Evolutionary conservation across 2,888 invertebrate genomes (phyloP).

Genomic region (Watsonalla binaria): DNA sequence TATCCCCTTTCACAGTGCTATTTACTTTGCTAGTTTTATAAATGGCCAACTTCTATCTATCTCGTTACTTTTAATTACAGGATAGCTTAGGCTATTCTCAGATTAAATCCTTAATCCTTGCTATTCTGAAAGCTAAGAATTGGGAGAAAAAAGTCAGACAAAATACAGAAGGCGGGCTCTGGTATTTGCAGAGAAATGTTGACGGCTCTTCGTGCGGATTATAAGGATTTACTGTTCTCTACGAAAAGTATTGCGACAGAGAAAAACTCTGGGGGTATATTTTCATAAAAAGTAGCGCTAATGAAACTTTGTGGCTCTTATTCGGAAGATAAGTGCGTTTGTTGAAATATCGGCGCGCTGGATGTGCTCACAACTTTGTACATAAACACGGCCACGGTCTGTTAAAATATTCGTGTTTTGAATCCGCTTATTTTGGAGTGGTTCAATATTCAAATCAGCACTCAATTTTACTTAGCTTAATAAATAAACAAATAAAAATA

Average conservation of each 20-base stretch:
- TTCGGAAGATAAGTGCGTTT: neutral
- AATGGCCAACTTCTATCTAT: too few relatives aligned
- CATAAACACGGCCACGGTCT: too few relatives aligned
- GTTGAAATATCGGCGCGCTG: neutral
- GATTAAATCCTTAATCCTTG: conserved; percentile 18
- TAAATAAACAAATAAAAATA: neutral
- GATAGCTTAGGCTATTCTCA: too few relatives aligned
- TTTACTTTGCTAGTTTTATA: too few relatives aligned
- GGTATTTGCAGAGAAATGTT: conserved; percentile 38
- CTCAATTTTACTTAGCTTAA: too few relatives aligned
- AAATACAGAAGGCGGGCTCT: conserved; percentile 28
- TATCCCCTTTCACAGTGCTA: too few relatives aligned
- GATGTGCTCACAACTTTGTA: neutral
- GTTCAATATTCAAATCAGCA: too few relatives aligned
- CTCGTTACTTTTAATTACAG: too few relatives aligned
- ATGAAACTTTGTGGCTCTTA: conserved; percentile 3
- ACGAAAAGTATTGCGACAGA: conserved; percentile 23
- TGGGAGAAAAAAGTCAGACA: conserved; percentile 22
- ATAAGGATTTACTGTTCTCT: conserved; percentile 37
- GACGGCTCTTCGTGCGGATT: conserved; percentile 36
- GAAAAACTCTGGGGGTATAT: conserved; percentile 5
- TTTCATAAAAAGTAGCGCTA: conserved; percentile 5
- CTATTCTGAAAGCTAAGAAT: conserved; percentile 21
- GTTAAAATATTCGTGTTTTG: too few relatives aligned
- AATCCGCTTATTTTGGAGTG: too few relatives aligned